Percentiles rank a stretch among this genome's conserved stretches.
These are phyloP conservation scores for Propithecus perrieri DNA, from an alignment of 2,797 vertebrate species.

Conservation along the genomic window DNA sequence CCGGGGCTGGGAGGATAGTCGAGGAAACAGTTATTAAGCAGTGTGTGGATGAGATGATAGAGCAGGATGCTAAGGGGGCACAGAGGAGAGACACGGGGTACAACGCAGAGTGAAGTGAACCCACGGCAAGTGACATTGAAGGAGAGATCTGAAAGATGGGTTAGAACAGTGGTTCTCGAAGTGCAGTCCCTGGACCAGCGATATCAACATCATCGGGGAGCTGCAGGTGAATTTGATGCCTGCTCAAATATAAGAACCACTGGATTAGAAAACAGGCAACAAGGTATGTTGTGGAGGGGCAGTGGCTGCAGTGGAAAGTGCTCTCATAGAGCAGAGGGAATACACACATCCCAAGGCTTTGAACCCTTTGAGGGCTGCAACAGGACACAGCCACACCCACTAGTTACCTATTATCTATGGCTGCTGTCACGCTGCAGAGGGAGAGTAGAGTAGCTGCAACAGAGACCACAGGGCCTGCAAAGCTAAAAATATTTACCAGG, in stretches of 20 bases:
- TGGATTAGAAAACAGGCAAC: not conserved
- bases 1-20: not conserved
- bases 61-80: too few relatives aligned
- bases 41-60: too few relatives aligned
- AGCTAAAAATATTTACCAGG: not conserved
- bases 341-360: not conserved
- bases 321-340: not conserved
- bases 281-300: accelerated
- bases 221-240: not conserved
- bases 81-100: not conserved
- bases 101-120: not conserved
- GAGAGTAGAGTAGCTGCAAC: not conserved
- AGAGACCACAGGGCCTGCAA: not conserved
- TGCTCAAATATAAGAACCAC: not conserved
- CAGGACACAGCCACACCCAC: not conserved
- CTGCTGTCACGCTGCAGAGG: not conserved
- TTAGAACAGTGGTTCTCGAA: not conserved
- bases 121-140: not conserved
- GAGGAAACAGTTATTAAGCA: accelerated
- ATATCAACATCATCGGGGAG: not conserved
- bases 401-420: accelerated
- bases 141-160: not conserved
- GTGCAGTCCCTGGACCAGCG: not conserved
- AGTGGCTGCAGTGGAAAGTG: accelerated
- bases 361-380: not conserved